A percentile compares a stretch with the other conserved stretches of the same genome.
Evolutionary conservation across 1,140 invertebrate genomes (phyloP).

Genomic region (Procambarus clarkii): DNA sequence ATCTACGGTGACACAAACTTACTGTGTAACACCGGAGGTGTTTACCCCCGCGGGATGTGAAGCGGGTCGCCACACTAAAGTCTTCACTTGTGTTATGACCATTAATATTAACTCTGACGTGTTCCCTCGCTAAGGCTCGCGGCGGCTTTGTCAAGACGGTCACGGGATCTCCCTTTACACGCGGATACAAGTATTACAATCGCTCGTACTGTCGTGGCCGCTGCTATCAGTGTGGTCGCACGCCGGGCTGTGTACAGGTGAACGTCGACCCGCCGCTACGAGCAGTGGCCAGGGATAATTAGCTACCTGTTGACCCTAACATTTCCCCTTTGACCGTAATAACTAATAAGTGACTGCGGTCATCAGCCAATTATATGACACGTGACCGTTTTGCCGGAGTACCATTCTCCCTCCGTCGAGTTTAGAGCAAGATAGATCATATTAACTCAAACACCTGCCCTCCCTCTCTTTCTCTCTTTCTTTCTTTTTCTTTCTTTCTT

Average conservation of each 20-base stretch:
- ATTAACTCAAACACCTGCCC: no score
- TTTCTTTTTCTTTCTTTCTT: no score
- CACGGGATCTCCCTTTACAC: background rate
- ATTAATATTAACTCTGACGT: background rate
- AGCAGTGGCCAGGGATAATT: background rate
- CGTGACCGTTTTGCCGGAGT: no score
- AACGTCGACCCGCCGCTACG: no score
- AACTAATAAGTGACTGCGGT: background rate
- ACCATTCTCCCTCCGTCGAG: no score
- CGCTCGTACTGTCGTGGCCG: no score
- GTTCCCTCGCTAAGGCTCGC: background rate
- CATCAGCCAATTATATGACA: background rate
- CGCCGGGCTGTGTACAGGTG: background rate
- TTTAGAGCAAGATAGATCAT: no score
- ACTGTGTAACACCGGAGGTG: slow-evolving; percentile 34
- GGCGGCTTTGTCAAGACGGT: background rate
- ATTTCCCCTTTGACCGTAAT: background rate
- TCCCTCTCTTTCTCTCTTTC: no score
- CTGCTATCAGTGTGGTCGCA: no score
- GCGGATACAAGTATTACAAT: background rate
- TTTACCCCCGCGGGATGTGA: slow-evolving; percentile 21
- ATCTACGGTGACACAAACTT: slow-evolving; percentile 41
- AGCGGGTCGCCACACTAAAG: background rate
- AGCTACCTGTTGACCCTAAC: background rate
- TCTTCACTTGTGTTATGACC: background rate